Base-by-base conservation (phyloP, 2,797 vertebrate genomes). In the Chaetodon trifasciatus region DNA sequence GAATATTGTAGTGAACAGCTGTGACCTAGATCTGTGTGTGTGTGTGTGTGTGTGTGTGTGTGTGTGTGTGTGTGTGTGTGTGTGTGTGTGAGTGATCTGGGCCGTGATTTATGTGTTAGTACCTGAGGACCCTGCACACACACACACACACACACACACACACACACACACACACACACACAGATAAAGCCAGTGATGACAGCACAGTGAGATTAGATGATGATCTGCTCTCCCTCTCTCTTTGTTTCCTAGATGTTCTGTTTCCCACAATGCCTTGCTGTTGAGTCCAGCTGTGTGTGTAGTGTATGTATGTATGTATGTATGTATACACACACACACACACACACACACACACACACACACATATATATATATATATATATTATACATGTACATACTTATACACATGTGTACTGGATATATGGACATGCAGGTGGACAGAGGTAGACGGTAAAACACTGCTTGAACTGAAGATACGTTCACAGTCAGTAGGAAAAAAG, bases 21-120 rank as follows among this genome's bases (percentile, higher is more conserved):
- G 92, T 91, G 91, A 92, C 92, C 92, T 89, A 93, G 86, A 92
- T 92, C 76, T 82, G n/a, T 75, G 62, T 75, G 69, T 79, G 85
- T 57, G 77, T 57, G 67, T 73, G 78, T 73, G 72, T 76, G 81
- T 68, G 72, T 46, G 76, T 70, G 81, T 70, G 70, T 76, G 42
- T 44, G 73, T 62, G 66, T 78, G 58, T 55, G 70, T 69, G 66
- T 64, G 67, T 53, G 68, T 44, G 57, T 35, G 56, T 63, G 69
- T 74, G 44, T 55, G 66, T 81, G 71, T 55, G 55, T 79, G 74
- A 72, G 79, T 84, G 79, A 83, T 88, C 47, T 87, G 78, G 74
- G 76, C 77, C 74, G 58, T 87, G 74, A 81, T 71, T 89, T 80
- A 85, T 90, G 71, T 86, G 89, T 89, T 79, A 74, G 79, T 90